Conservation (phyloP, 2,888 invertebrate genomes). For the Glaucopsyche alexis region DNA sequence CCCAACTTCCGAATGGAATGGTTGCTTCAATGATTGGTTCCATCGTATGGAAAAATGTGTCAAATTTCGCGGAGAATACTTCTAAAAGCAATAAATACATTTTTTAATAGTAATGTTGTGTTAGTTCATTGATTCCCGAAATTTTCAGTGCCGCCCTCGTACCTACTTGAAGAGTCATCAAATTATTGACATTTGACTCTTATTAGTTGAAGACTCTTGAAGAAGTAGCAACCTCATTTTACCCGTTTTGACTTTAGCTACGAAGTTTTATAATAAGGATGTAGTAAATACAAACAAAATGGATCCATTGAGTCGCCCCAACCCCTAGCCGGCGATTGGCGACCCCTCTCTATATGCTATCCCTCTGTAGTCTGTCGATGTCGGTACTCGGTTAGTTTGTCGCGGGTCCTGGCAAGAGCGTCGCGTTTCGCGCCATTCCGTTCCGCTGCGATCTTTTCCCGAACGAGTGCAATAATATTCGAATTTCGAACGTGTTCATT, state of each 20-base stretch:
- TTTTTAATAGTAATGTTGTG: no score
- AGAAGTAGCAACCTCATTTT: neutral
- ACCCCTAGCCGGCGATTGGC: slow-evolving; percentile 52
- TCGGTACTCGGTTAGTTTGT: slow-evolving; percentile 60
- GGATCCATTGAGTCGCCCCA: slow-evolving; percentile 46
- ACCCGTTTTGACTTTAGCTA: neutral
- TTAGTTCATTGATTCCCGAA: no score
- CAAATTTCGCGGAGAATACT: no score
- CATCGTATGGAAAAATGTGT: no score
- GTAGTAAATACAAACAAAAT: slow-evolving; percentile 40
- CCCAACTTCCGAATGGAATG: no score
- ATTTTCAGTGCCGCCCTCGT: no score
- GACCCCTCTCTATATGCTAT: slow-evolving; percentile 47
- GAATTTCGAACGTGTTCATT: slow-evolving; percentile 47
- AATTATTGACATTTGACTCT: no score
- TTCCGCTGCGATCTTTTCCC: slow-evolving; percentile 58
- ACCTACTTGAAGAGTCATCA: no score
- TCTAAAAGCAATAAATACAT: no score
- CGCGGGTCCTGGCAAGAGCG: slow-evolving; percentile 47
- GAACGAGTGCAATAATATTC: slow-evolving; percentile 66
- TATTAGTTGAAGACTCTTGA: neutral
- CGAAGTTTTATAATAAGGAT: slow-evolving; percentile 17
- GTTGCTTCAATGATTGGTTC: no score
- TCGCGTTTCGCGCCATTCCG: slow-evolving; percentile 45
- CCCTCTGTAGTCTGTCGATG: no score